Evolutionary conservation across 2,113 vertebrate species (phyloP).

Genomic region (Lophura nycthemera): DNA sequence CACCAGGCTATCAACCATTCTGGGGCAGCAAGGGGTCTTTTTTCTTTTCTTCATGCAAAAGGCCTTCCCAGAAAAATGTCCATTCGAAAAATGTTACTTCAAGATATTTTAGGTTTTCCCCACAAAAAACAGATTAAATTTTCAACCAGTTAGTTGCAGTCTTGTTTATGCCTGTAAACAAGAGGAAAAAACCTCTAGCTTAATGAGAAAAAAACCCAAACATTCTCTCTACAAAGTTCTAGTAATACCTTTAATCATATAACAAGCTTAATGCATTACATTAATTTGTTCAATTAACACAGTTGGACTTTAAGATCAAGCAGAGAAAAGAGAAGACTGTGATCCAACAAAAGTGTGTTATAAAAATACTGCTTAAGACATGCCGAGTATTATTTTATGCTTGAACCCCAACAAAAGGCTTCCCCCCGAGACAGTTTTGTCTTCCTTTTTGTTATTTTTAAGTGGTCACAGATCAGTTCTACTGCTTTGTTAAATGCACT

Average conservation of each 20-base stretch:
- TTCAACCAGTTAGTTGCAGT: not conserved
- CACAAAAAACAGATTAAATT: not conserved
- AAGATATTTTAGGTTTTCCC: not conserved
- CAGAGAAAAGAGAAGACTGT: not conserved
- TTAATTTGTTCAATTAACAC: constrained; percentile 44
- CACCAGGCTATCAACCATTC: not conserved
- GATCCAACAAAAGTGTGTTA: not conserved
- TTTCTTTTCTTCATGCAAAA: not conserved
- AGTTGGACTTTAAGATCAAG: constrained; percentile 33
- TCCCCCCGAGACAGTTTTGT: not conserved
- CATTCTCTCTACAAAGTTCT: not conserved
- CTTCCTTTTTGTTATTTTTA: not conserved
- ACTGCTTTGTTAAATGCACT: not conserved
- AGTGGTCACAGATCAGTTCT: not conserved
- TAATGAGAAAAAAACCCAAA: not conserved
- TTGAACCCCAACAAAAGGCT: not conserved
- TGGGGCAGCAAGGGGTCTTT: not conserved
- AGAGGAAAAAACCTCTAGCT: not conserved
- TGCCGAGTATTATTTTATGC: not conserved
- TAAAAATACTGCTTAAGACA: constrained; percentile 17
- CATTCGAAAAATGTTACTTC: not conserved
- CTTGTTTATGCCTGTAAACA: not conserved
- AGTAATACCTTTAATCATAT: constrained; percentile 29
- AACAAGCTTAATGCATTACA: not conserved
- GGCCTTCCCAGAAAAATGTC: not conserved